Conservation (phyloP, 2,888 invertebrate species). For the Polymixis lichenea region DNA sequence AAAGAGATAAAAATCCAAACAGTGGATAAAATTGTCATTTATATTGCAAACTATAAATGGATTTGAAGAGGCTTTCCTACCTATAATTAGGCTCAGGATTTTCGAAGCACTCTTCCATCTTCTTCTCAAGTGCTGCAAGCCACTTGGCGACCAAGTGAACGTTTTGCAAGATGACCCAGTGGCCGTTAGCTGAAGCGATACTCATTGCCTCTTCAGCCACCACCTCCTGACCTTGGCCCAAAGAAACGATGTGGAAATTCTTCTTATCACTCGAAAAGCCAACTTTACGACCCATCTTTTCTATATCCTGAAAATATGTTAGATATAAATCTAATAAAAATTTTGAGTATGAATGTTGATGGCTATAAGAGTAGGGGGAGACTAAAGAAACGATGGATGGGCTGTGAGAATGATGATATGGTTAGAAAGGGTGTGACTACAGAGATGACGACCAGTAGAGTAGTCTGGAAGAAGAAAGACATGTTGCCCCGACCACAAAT, state of each 20-base stretch:
- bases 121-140: constrained; percentile 97
- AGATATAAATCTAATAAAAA: too few species aligned
- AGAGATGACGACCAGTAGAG: too few species aligned
- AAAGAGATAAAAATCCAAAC: not conserved
- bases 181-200: constrained; percentile 93
- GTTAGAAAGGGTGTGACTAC: too few species aligned
- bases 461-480: too few species aligned
- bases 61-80: constrained; percentile 61
- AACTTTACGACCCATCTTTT: constrained; percentile 94
- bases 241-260: constrained; percentile 97
- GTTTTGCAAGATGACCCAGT: constrained; percentile 98
- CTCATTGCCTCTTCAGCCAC: constrained; percentile 97
- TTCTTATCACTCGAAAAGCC: constrained; percentile 95
- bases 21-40: not conserved
- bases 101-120: constrained; percentile 95
- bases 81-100: constrained; percentile 92
- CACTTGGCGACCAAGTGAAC: constrained; percentile 97
- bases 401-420: too few species aligned
- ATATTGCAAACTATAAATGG: not conserved
- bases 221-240: constrained; percentile 98
- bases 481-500: too few species aligned
- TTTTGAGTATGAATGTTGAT: too few species aligned
- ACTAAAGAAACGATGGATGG: too few species aligned
- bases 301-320: constrained; percentile 93
- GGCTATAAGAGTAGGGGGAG: too few species aligned